Evolutionary conservation across 2,888 invertebrate genomes (phyloP).

Genomic region (Drosophila sordidapex): DNA sequence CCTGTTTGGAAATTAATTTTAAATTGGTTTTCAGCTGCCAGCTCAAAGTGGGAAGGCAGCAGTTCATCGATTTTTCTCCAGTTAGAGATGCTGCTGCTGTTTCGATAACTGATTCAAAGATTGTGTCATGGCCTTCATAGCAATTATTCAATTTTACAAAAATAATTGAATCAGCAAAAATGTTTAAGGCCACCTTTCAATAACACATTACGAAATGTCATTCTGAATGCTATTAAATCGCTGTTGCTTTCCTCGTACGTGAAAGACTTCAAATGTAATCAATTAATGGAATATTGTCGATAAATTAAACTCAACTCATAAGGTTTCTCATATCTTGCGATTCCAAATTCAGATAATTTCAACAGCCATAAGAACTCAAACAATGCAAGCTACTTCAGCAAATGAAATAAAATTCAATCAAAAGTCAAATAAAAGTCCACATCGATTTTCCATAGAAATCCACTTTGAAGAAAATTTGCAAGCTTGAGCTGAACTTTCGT

Average conservation of each 20-base stretch:
- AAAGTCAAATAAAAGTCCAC: constrained; percentile 44
- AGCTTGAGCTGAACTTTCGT: constrained; percentile 33
- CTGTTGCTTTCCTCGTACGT: neutral
- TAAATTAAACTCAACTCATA: neutral
- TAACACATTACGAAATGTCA: neutral
- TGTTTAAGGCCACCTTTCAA: neutral
- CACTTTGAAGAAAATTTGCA: constrained; percentile 35
- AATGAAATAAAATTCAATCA: constrained; percentile 42
- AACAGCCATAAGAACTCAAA: constrained; percentile 9
- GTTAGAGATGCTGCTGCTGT: neutral
- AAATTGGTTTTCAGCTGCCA: constrained; percentile 25
- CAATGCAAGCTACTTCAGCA: constrained; percentile 13
- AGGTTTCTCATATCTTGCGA: neutral
- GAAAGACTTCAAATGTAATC: neutral
- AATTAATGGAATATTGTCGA: neutral
- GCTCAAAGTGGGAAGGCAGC: constrained; percentile 13
- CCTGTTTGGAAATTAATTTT: constrained; percentile 49
- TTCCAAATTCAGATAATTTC: constrained; percentile 6
- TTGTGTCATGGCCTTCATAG: neutral
- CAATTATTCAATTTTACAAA: neutral
- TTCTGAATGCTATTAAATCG: neutral
- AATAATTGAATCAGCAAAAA: neutral
- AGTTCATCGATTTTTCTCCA: constrained; percentile 29
- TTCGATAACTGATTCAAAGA: neutral
- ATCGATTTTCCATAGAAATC: constrained; percentile 15